These are phyloP conservation scores for Chionodraco myersi DNA, from an alignment of 2,113 vertebrate genomes.

Conservation along the genomic window DNA sequence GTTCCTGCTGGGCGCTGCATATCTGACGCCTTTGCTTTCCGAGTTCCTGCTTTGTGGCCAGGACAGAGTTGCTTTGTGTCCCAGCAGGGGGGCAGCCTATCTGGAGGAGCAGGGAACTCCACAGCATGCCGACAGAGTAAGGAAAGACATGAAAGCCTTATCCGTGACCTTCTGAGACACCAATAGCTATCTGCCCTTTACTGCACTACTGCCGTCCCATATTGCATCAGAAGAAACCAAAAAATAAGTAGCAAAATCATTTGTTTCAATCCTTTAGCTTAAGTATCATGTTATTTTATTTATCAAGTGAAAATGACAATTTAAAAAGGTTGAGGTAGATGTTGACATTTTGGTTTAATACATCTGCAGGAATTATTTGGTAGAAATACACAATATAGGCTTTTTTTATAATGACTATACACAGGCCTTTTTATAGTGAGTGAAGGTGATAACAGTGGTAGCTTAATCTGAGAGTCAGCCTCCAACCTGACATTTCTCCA, in stretches of 20 bases:
- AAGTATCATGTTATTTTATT: not conserved
- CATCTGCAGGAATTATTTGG: not conserved
- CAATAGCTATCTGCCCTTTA: conserved; percentile 67
- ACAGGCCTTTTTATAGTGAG: not conserved
- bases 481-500: conserved; percentile 34
- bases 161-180: conserved; percentile 69
- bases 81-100: conserved; percentile 57
- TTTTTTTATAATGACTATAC: too few relatives aligned
- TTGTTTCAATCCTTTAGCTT: not conserved
- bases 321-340: not conserved
- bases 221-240: conserved; percentile 35
- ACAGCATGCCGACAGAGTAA: conserved; percentile 54
- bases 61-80: conserved; percentile 53
- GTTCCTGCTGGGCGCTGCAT: conserved; percentile 55
- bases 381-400: not conserved
- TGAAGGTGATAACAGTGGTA: not conserved
- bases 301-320: not conserved
- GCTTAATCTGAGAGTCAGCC: not conserved
- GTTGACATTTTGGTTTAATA: not conserved
- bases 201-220: conserved; percentile 39
- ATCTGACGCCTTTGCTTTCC: conserved; percentile 56
- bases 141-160: conserved; percentile 59
- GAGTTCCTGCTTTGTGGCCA: conserved; percentile 54
- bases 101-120: conserved; percentile 23
- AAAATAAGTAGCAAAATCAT: not conserved